phyloP scores from a whole-genome alignment of 2,888 invertebrate genomes.

The Hydriomena furcata region DNA sequence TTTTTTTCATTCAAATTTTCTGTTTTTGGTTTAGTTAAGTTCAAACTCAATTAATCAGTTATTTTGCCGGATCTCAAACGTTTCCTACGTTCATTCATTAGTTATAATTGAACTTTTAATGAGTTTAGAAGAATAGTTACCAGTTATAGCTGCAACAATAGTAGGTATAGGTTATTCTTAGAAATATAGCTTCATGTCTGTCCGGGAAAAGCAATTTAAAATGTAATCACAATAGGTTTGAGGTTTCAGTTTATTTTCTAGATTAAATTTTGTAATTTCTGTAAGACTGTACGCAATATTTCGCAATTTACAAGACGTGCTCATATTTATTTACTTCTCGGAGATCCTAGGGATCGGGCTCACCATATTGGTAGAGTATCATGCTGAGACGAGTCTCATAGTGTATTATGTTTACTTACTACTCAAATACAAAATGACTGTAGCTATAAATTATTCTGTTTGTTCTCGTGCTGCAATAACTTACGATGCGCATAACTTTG shows the following conservation, averaged over 20 bases:
- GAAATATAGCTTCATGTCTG: not conserved
- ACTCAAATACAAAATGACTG: not conserved
- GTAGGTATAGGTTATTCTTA: not conserved
- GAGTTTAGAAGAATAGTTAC: too few species aligned
- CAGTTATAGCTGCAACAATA: too few species aligned
- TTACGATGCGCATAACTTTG: slow-evolving; percentile 1
- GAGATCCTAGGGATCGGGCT: slow-evolving; percentile 3
- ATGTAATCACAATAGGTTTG: slow-evolving; percentile 5
- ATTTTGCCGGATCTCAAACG: too few species aligned
- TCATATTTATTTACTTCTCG: slow-evolving; percentile 3
- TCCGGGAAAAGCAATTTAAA: slow-evolving; percentile 12
- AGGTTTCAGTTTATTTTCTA: slow-evolving; percentile 4
- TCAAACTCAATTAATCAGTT: too few species aligned
- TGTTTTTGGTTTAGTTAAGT: too few species aligned
- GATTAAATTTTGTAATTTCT: slow-evolving; percentile 10
- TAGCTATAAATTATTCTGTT: not conserved
- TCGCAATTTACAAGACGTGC: slow-evolving; percentile 4
- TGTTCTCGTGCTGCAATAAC: not conserved
- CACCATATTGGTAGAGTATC: slow-evolving; percentile 4
- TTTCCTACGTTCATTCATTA: too few species aligned
- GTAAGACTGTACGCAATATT: too few species aligned
- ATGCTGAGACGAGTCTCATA: slow-evolving; percentile 7
- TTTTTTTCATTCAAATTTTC: too few species aligned
- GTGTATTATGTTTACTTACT: slow-evolving; percentile 10
- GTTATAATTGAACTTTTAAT: too few species aligned